These are phyloP conservation scores for Reinhardtius hippoglossoides DNA, from an alignment of 2,113 vertebrate species.

Conservation along the genomic window DNA sequence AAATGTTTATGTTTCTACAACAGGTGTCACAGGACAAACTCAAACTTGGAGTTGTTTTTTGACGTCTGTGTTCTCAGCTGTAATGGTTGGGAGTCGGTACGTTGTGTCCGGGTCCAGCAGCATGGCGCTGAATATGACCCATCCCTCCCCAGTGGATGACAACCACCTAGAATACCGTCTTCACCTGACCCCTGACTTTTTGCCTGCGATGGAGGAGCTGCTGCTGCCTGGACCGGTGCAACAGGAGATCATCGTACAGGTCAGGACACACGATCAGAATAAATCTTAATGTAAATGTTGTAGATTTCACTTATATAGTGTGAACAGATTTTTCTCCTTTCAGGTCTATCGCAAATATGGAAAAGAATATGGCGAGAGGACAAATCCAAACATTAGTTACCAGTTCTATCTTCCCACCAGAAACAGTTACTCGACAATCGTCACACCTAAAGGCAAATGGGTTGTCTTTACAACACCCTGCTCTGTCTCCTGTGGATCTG, in stretches of 20 bases:
- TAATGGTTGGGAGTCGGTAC: conserved; percentile 83
- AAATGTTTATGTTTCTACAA: conserved; percentile 1
- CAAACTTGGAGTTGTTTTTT: neutral
- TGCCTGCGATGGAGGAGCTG: conserved; percentile 89
- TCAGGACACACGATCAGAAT: conserved; percentile 48
- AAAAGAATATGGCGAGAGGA: conserved; percentile 87
- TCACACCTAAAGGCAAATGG: conserved; percentile 79
- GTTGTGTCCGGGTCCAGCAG: conserved; percentile 85
- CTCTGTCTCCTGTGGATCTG: conserved; percentile 91
- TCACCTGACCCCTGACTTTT: conserved; percentile 84
- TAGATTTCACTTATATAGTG: neutral
- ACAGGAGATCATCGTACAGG: conserved; percentile 89
- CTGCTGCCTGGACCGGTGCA: conserved; percentile 82
- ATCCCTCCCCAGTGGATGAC: conserved; percentile 90
- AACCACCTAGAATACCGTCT: conserved; percentile 84
- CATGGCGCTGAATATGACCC: conserved; percentile 83
- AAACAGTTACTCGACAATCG: conserved; percentile 29
- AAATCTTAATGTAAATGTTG: neutral
- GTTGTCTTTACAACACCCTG: conserved; percentile 77
- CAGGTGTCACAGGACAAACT: neutral
- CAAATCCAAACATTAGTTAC: conserved; percentile 90
- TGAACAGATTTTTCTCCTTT: conserved; percentile 1
- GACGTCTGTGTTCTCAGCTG: conserved; percentile 76
- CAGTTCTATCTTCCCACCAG: conserved; percentile 83
- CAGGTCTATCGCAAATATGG: conserved; percentile 92